Conservation (phyloP, 2,888 invertebrate species). For the Malachius bipustulatus region DNA sequence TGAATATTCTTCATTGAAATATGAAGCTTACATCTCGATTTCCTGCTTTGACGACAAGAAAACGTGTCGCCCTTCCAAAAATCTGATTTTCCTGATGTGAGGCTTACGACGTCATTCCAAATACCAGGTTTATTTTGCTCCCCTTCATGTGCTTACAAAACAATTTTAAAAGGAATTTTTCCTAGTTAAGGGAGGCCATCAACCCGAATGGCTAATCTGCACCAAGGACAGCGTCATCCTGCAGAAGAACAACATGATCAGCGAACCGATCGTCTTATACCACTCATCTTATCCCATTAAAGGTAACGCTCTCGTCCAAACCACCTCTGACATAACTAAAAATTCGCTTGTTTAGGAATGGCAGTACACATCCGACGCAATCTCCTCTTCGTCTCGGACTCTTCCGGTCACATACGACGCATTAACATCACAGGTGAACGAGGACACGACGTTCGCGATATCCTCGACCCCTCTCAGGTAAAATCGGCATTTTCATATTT, state of each 20-base stretch:
- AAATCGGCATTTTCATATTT: too few species aligned
- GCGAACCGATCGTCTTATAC: slow-evolving; percentile 54
- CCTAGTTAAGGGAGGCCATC: slow-evolving; percentile 53
- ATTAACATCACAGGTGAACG: background rate
- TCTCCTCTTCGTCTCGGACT: slow-evolving; percentile 66
- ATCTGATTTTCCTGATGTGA: too few species aligned
- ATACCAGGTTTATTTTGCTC: too few species aligned
- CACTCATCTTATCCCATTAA: slow-evolving; percentile 43
- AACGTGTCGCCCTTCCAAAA: too few species aligned
- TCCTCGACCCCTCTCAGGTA: background rate
- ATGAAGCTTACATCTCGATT: too few species aligned
- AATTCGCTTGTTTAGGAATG: slow-evolving; percentile 54
- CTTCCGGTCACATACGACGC: slow-evolving; percentile 33
- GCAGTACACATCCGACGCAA: slow-evolving; percentile 64
- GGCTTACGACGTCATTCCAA: too few species aligned
- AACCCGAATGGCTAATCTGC: slow-evolving; percentile 57
- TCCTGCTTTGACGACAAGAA: too few species aligned
- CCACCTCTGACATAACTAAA: slow-evolving; percentile 5
- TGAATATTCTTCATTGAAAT: too few species aligned
- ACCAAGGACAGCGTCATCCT: slow-evolving; percentile 56
- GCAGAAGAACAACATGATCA: slow-evolving; percentile 53
- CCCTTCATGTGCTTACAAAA: too few species aligned
- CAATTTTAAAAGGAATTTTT: too few species aligned
- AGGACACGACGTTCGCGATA: background rate
- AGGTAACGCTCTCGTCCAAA: slow-evolving; percentile 26